Evolutionary conservation across 2,888 invertebrate species (phyloP).

Genomic region (Uropetala carovei): DNA sequence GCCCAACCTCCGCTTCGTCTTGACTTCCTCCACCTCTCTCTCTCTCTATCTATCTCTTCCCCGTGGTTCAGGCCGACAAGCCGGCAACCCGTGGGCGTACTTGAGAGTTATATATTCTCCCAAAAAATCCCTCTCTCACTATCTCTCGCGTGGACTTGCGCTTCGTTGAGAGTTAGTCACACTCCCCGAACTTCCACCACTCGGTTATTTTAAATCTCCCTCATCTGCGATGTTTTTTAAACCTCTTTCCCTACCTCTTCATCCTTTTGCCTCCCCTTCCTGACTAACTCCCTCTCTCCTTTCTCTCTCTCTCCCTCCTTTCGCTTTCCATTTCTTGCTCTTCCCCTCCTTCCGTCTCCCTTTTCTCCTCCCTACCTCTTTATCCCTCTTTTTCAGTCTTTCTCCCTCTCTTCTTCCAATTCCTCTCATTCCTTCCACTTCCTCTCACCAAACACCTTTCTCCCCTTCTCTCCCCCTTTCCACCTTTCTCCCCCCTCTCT

Average conservation of each 20-base stretch:
- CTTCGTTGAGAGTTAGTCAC: slow-evolving; percentile 29
- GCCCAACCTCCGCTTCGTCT: background rate
- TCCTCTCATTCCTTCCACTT: too few species aligned
- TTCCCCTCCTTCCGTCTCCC: background rate
- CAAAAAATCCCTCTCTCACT: background rate
- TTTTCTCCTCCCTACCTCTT: background rate
- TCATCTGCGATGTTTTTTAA: slow-evolving; percentile 21
- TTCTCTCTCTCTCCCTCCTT: background rate
- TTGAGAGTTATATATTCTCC: background rate
- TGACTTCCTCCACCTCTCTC: background rate
- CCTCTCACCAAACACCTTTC: too few species aligned
- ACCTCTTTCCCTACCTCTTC: background rate
- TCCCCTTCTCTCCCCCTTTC: background rate
- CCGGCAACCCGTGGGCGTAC: background rate
- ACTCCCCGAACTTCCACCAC: slow-evolving; percentile 3
- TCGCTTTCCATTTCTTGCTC: background rate
- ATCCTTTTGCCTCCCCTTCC: background rate
- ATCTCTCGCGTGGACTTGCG: background rate
- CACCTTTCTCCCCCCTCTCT: background rate
- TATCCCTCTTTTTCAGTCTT: background rate
- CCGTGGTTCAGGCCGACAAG: background rate
- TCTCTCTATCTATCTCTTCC: background rate
- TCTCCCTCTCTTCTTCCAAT: background rate
- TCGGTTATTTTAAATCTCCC: slow-evolving; percentile 42
- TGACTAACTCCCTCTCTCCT: background rate